These are phyloP conservation scores for Ancistrus triradiatus DNA, from an alignment of 2,113 vertebrate genomes.

Conservation along the genomic window DNA sequence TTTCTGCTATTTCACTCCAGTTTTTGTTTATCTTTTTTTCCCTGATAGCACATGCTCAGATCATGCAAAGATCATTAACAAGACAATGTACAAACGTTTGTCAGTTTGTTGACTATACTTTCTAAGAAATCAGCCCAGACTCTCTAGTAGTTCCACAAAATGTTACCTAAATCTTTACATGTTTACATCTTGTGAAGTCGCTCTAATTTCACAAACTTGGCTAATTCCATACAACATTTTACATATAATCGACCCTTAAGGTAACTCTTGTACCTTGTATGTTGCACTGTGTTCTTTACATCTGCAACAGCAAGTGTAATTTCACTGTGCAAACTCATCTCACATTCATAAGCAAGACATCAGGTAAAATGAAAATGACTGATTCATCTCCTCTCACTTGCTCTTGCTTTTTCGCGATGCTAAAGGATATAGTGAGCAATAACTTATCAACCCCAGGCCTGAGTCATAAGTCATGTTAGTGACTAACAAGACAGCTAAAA, in stretches of 20 bases:
- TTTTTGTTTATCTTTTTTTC: not conserved
- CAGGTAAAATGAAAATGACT: constrained; percentile 6
- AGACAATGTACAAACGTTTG: no score
- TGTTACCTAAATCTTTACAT: no score
- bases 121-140: no score
- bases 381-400: constrained; percentile 3
- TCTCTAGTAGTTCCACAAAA: no score
- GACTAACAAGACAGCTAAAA: constrained; percentile 42
- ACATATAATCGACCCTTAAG: not conserved
- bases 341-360: constrained; percentile 7
- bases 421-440: constrained; percentile 27
- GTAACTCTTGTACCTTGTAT: not conserved
- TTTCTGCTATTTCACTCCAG: no score
- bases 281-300: not conserved
- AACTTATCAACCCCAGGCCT: constrained; percentile 36
- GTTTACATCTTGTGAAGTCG: no score
- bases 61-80: no score
- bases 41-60: no score
- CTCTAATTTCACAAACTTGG: no score
- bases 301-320: not conserved
- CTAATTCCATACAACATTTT: not conserved
- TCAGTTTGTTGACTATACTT: no score
- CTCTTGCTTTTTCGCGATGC: constrained; percentile 3
- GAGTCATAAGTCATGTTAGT: constrained; percentile 46
- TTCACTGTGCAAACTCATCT: not conserved